phyloP scores from a whole-genome alignment of 2,888 invertebrate species.

The Trachelus troglodyta region DNA sequence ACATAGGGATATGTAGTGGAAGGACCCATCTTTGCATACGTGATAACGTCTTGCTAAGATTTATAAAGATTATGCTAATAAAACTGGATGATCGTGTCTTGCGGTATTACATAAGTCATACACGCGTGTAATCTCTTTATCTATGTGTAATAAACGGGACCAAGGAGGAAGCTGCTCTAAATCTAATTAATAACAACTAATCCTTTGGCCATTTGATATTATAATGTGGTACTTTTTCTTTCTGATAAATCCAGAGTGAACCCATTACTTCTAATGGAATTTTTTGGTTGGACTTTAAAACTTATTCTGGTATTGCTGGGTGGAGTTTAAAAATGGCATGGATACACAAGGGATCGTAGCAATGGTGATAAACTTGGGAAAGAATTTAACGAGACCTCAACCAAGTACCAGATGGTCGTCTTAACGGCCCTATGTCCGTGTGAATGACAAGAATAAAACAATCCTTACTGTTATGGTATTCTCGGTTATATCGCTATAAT shows the following conservation, averaged over 20 bases:
- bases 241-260: not conserved
- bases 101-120: constrained; percentile 40
- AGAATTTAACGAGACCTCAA: constrained; percentile 5
- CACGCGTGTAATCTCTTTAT: constrained; percentile 52
- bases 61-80: constrained; percentile 61
- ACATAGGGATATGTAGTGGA: constrained; percentile 18
- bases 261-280: not conserved
- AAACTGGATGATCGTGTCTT: constrained; percentile 46
- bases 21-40: constrained; percentile 36
- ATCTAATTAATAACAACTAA: constrained; percentile 15
- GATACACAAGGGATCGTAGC: not conserved
- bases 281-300: not conserved
- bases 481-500: constrained; percentile 31
- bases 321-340: not conserved
- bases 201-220: not conserved
- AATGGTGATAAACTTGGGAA: not conserved
- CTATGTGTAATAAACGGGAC: constrained; percentile 24
- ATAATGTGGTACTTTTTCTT: not conserved
- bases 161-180: constrained; percentile 16
- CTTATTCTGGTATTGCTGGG: not conserved
- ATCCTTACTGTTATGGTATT: constrained; percentile 29
- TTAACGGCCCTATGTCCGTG: constrained; percentile 12
- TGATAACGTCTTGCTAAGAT: constrained; percentile 51
- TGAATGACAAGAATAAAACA: constrained; percentile 24
- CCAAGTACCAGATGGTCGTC: not conserved